A percentile compares a stretch with the other conserved stretches of the same genome.
These are phyloP conservation scores for Forficula auricularia DNA, from an alignment of 1,140 invertebrate genomes.

Conservation along the genomic window DNA sequence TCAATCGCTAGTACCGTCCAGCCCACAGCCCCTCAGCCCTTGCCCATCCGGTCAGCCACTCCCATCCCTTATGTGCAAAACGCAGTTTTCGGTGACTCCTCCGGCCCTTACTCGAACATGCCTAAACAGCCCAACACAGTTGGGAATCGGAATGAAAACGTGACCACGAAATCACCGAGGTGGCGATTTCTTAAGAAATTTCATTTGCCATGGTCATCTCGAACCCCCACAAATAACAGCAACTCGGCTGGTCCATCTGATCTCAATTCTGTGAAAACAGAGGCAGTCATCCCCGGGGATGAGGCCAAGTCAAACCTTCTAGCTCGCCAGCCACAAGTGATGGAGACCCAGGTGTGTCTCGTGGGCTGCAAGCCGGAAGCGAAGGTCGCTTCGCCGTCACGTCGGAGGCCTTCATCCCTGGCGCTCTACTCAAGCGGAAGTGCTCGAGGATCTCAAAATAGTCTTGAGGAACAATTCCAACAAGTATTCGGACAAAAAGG, in stretches of 20 bases:
- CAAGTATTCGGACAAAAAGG: conserved; percentile 40
- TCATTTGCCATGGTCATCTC: too few relatives aligned
- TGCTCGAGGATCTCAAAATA: background rate
- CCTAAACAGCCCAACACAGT: conserved; percentile 36
- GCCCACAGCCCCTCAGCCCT: conserved; percentile 23
- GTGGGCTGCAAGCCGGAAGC: conserved; percentile 10
- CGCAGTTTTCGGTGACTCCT: conserved; percentile 34
- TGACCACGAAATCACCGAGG: conserved; percentile 18
- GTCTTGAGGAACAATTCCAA: conserved; percentile 38
- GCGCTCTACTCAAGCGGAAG: conserved; percentile 15
- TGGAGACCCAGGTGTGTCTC: conserved; percentile 36
- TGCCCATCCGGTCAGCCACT: conserved; percentile 27
- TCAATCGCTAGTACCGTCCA: conserved; percentile 17
- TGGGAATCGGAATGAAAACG: background rate
- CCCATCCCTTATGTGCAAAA: conserved; percentile 61
- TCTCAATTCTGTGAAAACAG: too few relatives aligned
- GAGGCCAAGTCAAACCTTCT: conserved; percentile 9
- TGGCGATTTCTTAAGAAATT: conserved; percentile 23
- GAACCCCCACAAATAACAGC: too few relatives aligned
- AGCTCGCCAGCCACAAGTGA: conserved; percentile 14
- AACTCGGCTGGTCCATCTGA: too few relatives aligned
- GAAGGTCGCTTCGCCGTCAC: background rate
- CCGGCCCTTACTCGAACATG: conserved; percentile 13
- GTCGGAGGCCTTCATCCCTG: conserved; percentile 19
- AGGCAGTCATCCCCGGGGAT: background rate